Percentiles rank a stretch among this genome's conserved stretches.
Evolutionary conservation across 2,888 invertebrate genomes (phyloP).

Genomic region (Troides aeacus): DNA sequence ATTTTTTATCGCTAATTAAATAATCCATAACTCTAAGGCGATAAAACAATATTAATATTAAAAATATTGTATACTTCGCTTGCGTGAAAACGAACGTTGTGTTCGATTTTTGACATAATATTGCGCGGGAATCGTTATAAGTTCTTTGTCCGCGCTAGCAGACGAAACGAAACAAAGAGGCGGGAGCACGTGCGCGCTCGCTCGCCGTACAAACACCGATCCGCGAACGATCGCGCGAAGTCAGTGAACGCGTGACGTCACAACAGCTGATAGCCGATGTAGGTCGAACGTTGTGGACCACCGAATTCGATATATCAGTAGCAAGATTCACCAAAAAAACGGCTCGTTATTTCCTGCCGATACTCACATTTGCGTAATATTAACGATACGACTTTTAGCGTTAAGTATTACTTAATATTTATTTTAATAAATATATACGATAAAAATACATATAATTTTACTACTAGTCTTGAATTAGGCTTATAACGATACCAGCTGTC

Average conservation of each 20-base stretch:
- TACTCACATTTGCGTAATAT: not conserved
- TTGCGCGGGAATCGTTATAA: not conserved
- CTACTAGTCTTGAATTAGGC: too few species aligned
- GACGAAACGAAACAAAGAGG: conserved; percentile 32
- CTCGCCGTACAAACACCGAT: conserved; percentile 31
- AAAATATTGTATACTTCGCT: too few species aligned
- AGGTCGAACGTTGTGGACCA: conserved; percentile 36
- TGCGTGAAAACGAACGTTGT: not conserved
- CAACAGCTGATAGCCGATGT: conserved; percentile 56
- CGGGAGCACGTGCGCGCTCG: conserved; percentile 33
- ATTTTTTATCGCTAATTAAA: too few species aligned
- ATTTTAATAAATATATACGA: too few species aligned
- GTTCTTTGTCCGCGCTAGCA: conserved; percentile 19
- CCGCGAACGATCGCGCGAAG: conserved; percentile 41
- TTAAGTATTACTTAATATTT: too few species aligned
- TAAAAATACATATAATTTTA: too few species aligned
- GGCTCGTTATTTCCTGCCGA: conserved; percentile 18
- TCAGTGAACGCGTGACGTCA: conserved; percentile 66
- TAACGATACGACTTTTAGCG: too few species aligned
- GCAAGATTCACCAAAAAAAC: conserved; percentile 24
- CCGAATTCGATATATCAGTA: conserved; percentile 30
- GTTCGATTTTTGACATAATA: conserved; percentile 13
- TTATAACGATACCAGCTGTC: too few species aligned
- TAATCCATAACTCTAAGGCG: too few species aligned
- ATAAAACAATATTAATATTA: too few species aligned